Evolutionary conservation across 2,888 invertebrate genomes (phyloP).

Genomic region (Eristalis arbustorum): DNA sequence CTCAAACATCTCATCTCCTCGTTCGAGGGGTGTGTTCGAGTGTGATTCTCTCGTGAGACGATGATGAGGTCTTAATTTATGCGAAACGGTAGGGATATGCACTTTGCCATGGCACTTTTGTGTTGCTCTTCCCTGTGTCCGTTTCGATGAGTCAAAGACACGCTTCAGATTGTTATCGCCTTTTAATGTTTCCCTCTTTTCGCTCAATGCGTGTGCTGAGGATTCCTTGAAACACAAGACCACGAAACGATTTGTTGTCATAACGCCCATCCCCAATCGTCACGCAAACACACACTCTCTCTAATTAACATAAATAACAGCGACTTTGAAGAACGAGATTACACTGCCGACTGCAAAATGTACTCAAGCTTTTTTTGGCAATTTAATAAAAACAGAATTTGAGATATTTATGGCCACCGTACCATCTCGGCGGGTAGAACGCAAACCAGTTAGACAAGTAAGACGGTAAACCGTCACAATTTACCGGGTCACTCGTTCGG

Average conservation of each 20-base stretch:
- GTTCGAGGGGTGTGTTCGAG: not conserved
- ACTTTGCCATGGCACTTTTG: slow-evolving; percentile 31
- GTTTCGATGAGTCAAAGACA: slow-evolving; percentile 26
- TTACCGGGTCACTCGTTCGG: not conserved
- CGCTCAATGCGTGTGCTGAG: slow-evolving; percentile 20
- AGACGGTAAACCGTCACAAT: not conserved
- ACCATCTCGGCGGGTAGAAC: slow-evolving; percentile 7
- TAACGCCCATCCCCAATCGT: slow-evolving; percentile 11
- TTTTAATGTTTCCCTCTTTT: not conserved
- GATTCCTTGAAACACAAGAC: slow-evolving; percentile 3
- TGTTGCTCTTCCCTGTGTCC: not conserved
- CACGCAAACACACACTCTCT: slow-evolving; percentile 25
- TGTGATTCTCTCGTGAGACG: not conserved
- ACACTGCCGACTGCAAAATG: slow-evolving; percentile 27
- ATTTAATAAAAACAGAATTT: not conserved
- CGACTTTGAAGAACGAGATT: slow-evolving; percentile 31
- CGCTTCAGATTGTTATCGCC: slow-evolving; percentile 50
- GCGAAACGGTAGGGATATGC: slow-evolving; percentile 47
- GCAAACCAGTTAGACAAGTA: not conserved
- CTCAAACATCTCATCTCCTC: not conserved
- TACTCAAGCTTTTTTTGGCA: not conserved
- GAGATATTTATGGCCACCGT: slow-evolving; percentile 29
- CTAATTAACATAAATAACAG: slow-evolving; percentile 53
- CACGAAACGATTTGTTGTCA: not conserved
- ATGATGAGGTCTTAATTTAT: slow-evolving; percentile 63